Percentiles rank a stretch among this genome's conserved stretches.
phyloP scores from a whole-genome alignment of 2,113 vertebrate species.

The Sinocyclocheilus anshuiensis region DNA sequence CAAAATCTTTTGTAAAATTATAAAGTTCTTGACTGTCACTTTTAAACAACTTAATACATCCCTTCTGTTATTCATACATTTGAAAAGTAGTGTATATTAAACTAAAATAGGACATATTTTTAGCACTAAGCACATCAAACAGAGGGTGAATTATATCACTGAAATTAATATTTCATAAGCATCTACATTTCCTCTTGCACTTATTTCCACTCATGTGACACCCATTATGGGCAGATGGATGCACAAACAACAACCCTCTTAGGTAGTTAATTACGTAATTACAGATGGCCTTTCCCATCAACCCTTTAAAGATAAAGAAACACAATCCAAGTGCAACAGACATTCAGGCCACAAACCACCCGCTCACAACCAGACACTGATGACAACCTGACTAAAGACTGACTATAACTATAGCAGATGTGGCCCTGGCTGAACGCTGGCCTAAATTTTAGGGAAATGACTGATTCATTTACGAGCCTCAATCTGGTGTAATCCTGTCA shows the following conservation, averaged over 20 bases:
- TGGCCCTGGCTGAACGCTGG: constrained; percentile 49
- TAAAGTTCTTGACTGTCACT: no score
- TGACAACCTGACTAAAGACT: background rate
- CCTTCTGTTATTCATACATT: no score
- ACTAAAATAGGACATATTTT: no score
- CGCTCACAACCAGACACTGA: constrained; percentile 1
- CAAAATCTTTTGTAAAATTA: no score
- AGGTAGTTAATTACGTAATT: constrained; percentile 13
- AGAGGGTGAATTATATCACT: background rate
- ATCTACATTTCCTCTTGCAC: constrained; percentile 7
- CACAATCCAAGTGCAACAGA: background rate
- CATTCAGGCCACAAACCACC: background rate
- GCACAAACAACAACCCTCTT: constrained; percentile 1
- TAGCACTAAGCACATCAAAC: no score
- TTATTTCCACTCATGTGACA: constrained; percentile 6
- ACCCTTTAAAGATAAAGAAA: constrained; percentile 4
- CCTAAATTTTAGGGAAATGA: constrained; percentile 61
- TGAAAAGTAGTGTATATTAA: no score
- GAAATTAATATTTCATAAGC: background rate
- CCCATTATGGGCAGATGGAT: background rate
- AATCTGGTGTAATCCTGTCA: constrained; percentile 54
- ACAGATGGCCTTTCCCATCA: constrained; percentile 15
- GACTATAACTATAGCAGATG: constrained; percentile 37
- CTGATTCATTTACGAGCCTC: constrained; percentile 54
- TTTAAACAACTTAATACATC: no score